Evolutionary conservation across 2,888 invertebrate genomes (phyloP).

Genomic region (Calliopum simillimum): DNA sequence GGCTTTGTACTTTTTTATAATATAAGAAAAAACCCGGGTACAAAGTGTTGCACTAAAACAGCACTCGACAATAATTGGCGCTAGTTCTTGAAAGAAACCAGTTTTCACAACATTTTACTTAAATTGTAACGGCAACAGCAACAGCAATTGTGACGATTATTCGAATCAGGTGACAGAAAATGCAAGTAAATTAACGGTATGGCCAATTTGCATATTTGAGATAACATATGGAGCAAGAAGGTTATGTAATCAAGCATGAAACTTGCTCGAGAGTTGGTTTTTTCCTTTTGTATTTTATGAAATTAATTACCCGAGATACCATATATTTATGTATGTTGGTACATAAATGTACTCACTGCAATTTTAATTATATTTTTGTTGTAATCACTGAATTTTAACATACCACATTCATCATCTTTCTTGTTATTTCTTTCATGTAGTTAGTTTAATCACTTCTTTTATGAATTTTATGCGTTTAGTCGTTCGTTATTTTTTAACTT

Average conservation of each 20-base stretch:
- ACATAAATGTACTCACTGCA: too few species aligned
- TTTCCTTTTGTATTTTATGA: too few species aligned
- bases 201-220: slow-evolving; percentile 56
- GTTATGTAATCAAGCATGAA: too few species aligned
- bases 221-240: too few species aligned
- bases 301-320: too few species aligned
- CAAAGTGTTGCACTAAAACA: not conserved
- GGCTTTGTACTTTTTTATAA: too few species aligned
- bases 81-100: slow-evolving; percentile 2
- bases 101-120: not conserved
- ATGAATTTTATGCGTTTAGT: not conserved
- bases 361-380: too few species aligned
- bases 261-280: too few species aligned
- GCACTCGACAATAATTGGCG: not conserved
- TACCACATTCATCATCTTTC: slow-evolving; percentile 26
- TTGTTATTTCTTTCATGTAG: not conserved
- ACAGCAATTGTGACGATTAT: slow-evolving; percentile 2
- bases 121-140: too few species aligned
- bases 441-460: not conserved
- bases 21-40: too few species aligned
- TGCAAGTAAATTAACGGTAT: slow-evolving; percentile 54
- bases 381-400: slow-evolving; percentile 3
- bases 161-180: slow-evolving; percentile 4
- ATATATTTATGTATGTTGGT: too few species aligned
- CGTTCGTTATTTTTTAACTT: too few species aligned